Conservation (phyloP, 2,888 invertebrate species). For the Dryococelus australis region DNA sequence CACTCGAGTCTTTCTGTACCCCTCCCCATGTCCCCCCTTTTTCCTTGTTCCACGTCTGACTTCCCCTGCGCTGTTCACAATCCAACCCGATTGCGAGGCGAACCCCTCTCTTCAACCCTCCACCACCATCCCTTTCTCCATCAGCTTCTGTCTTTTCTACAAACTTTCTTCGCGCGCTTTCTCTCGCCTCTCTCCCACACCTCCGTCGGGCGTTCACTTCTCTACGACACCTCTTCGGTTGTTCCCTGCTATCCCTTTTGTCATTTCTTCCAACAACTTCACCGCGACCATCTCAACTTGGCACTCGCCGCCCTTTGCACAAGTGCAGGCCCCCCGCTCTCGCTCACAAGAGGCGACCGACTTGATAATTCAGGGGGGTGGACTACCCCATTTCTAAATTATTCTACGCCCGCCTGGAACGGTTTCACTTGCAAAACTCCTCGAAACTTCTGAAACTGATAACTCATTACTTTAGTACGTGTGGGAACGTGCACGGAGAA, state of each 20-base stretch:
- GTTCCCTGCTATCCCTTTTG: not conserved
- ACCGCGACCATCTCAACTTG: not conserved
- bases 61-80: not conserved
- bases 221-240: not conserved
- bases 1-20: not conserved
- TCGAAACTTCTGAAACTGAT: too few species aligned
- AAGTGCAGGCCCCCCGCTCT: not conserved
- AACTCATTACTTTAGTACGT: too few species aligned
- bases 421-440: too few species aligned
- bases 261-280: not conserved
- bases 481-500: too few species aligned
- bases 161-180: not conserved
- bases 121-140: not conserved
- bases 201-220: not conserved
- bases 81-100: not conserved
- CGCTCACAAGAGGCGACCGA: too few species aligned
- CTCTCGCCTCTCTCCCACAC: not conserved
- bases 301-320: not conserved
- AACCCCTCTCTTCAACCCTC: not conserved
- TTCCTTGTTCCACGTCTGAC: not conserved
- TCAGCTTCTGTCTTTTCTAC: too few species aligned
- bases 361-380: too few species aligned
- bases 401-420: too few species aligned
- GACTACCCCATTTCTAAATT: too few species aligned
- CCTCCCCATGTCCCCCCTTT: not conserved